Evolutionary conservation across 2,113 vertebrate species (phyloP).

Genomic region (Cyprinodon brontotheroides): DNA sequence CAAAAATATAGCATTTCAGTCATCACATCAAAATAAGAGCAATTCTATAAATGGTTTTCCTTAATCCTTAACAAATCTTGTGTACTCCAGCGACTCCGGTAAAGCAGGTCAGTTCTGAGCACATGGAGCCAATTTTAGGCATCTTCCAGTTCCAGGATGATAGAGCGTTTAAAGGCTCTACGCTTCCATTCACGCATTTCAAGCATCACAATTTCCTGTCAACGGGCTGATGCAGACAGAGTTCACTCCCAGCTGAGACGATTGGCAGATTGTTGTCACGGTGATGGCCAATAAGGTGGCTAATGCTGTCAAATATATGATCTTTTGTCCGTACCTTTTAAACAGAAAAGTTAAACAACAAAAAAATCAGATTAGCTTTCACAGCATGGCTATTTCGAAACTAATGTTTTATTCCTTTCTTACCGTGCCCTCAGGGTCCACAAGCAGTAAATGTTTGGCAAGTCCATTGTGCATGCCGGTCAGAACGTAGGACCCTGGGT

Average conservation of each 20-base stretch:
- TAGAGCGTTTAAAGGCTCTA: conserved; percentile 47
- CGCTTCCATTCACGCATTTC: conserved; percentile 43
- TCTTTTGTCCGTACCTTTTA: conserved; percentile 95
- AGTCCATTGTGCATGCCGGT: conserved; percentile 94
- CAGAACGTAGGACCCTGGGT: conserved; percentile 93
- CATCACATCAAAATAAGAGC: conserved; percentile 85
- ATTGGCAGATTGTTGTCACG: conserved; percentile 95
- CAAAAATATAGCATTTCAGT: conserved; percentile 96
- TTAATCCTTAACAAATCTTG: conserved; percentile 64
- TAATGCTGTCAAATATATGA: conserved; percentile 96
- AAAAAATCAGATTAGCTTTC: conserved; percentile 1
- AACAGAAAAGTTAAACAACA: conserved; percentile 44
- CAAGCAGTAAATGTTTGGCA: conserved; percentile 93
- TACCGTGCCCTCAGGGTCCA: conserved; percentile 97
- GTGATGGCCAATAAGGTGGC: conserved; percentile 95
- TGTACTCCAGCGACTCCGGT: conserved; percentile 58
- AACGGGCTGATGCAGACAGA: conserved; percentile 93
- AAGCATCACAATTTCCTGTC: conserved; percentile 85
- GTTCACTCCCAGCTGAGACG: conserved; percentile 94
- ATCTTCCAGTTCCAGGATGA: conserved; percentile 73
- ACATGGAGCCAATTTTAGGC: conserved; percentile 38
- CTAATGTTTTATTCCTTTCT: conserved; percentile 17
- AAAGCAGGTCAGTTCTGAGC: conserved; percentile 44
- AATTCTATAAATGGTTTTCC: conserved; percentile 82
- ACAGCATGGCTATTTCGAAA: not conserved